phyloP scores from a whole-genome alignment of 2,113 vertebrate species.

The Tonatia bakeri region DNA sequence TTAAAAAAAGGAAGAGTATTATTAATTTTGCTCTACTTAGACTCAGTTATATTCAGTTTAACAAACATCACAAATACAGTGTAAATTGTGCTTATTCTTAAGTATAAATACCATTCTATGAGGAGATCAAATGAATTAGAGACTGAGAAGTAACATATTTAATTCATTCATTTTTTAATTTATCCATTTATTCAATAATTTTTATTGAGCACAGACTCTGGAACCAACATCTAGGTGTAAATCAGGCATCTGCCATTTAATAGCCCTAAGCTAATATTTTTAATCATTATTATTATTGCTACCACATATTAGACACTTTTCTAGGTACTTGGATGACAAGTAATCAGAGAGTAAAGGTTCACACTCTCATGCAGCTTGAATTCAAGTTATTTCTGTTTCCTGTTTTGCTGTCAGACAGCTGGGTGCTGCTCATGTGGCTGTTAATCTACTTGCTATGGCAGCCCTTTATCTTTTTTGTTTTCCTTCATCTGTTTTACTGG shows the following conservation, averaged over 20 bases:
- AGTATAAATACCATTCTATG: not conserved
- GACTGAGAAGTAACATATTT: not conserved
- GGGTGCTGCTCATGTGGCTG: not conserved
- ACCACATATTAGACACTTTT: not conserved
- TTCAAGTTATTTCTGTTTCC: not conserved
- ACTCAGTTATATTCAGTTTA: constrained; percentile 30
- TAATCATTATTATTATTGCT: not conserved
- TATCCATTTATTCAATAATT: constrained; percentile 22
- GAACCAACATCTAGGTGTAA: not conserved
- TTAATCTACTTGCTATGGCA: not conserved
- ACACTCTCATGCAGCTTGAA: not conserved
- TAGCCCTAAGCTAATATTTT: not conserved
- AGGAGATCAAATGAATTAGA: not conserved
- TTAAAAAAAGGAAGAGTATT: not conserved
- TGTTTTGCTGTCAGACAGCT: not conserved
- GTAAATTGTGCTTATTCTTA: not conserved
- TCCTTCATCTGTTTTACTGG: not conserved
- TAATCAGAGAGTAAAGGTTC: not conserved
- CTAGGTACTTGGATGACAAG: not conserved
- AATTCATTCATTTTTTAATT: not conserved
- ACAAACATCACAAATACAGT: not conserved
- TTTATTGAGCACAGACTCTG: not conserved
- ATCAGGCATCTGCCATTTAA: not conserved
- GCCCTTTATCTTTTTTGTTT: not conserved
- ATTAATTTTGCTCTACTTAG: constrained; percentile 13